Evolutionary conservation across 2,888 invertebrate species (phyloP), one percentile per base, ranked within the genome.

Genomic region (Carcina quercana): DNA sequence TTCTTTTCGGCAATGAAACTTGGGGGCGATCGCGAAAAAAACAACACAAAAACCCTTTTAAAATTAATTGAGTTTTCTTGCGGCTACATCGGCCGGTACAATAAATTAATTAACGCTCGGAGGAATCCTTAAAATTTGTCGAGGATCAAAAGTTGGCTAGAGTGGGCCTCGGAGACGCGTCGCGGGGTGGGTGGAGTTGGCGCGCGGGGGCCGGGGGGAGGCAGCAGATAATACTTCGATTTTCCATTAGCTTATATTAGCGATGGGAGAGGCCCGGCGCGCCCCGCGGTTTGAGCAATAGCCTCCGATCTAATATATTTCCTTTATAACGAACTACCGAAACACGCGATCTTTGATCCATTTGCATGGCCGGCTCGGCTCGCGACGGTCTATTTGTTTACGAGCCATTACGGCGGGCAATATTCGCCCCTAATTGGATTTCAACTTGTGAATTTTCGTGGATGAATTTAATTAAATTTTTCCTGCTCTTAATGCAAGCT

Each of bases 11-110:
- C 52, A 47, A 24, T 8, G 11, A 58, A 62, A 59, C 53, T 52
- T 22, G 53, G 52, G 53, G 60, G 62, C 62, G 69, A 70, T 72
- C 61, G 64, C 52, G 58, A 60, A 66, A 76, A 79, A 79, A 78
- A 75, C 70, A 80, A 82, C 80, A 82, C 72, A 80, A 82, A 80
- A 83, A 80, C 83, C 82, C 82, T 83, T 83, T 83, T 78, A 83
- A 80, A 80, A 82, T 83, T 82, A 83, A 83, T 82, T 83, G 83
- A 82, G 80, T 83, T 82, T 82, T 80, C 80, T 80, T 80, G 80
- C 67, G 76, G 80, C 73, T 73, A 80, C 78, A 78, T 74, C 67
- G 70, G 59, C 63, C 58, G 70, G 70, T 79, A 78, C 78, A 80
- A 79, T 80, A 79, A 82, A 83, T 82, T 82, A 80, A 83, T 82